phyloP scores from a whole-genome alignment of 1,140 invertebrate species.

The Dendroctonus valens region DNA sequence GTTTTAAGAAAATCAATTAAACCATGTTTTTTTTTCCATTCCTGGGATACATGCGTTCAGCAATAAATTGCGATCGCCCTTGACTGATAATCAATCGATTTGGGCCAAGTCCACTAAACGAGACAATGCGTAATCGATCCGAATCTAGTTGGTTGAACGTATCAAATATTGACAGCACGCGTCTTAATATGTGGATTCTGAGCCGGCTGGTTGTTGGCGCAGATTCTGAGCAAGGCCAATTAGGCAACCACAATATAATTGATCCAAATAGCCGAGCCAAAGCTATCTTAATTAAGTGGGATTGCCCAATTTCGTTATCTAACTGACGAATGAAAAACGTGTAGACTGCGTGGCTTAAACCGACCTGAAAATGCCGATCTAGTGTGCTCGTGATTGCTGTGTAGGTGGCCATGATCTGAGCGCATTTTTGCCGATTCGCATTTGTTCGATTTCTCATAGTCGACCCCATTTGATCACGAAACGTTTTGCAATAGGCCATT shows the following conservation, averaged over 20 bases:
- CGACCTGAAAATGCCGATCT: slow-evolving; percentile 19
- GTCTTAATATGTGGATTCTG: too few species aligned
- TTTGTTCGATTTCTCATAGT: slow-evolving; percentile 41
- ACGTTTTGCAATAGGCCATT: slow-evolving; percentile 37
- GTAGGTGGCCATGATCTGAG: slow-evolving; percentile 40
- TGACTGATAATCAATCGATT: too few species aligned
- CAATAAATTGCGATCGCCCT: too few species aligned
- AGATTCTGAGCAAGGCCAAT: background rate
- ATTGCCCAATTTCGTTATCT: slow-evolving; percentile 12
- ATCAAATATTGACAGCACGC: too few species aligned
- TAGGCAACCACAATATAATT: background rate
- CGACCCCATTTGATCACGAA: slow-evolving; percentile 38
- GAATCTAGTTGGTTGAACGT: too few species aligned
- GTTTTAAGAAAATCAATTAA: too few species aligned
- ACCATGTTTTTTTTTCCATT: too few species aligned
- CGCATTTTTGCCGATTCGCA: slow-evolving; percentile 35
- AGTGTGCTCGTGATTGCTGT: slow-evolving; percentile 28
- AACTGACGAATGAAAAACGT: slow-evolving; percentile 11
- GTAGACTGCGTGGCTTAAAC: slow-evolving; percentile 17
- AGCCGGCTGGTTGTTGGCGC: too few species aligned
- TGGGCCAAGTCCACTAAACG: too few species aligned
- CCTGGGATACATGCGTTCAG: too few species aligned
- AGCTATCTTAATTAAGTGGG: slow-evolving; percentile 13
- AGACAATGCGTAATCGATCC: too few species aligned
- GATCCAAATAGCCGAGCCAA: background rate